These are phyloP conservation scores for Lepas anatifera DNA, from an alignment of 2,888 invertebrate genomes.

Conservation along the genomic window DNA sequence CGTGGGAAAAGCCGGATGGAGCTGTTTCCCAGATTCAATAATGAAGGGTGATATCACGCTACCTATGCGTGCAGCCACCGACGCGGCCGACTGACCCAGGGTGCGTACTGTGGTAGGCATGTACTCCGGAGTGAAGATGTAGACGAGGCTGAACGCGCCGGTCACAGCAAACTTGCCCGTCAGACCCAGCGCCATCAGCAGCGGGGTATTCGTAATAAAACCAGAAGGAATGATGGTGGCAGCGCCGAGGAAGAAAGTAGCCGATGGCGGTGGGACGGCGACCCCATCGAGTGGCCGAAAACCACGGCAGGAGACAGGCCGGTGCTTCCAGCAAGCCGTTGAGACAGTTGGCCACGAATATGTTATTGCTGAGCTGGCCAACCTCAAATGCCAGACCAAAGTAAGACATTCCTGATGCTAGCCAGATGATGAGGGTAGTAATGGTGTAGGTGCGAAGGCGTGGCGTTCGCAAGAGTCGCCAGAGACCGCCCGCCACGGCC, in stretches of 20 bases:
- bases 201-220: conserved; percentile 59
- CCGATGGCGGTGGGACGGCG: conserved; percentile 44
- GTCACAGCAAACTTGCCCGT: not conserved
- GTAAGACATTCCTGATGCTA: conserved; percentile 71
- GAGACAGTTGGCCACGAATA: conserved; percentile 71
- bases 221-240: conserved; percentile 43
- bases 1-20: conserved; percentile 17
- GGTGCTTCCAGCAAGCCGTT: conserved; percentile 44
- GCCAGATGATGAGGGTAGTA: conserved; percentile 64
- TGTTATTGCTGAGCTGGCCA: conserved; percentile 62
- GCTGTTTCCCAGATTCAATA: conserved; percentile 42
- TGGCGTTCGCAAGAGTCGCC: conserved; percentile 55
- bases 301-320: conserved; percentile 15
- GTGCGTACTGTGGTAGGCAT: conserved; percentile 83
- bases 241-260: conserved; percentile 17
- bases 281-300: conserved; percentile 34
- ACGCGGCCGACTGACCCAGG: conserved; percentile 70
- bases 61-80: conserved; percentile 72
- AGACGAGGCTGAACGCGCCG: conserved; percentile 63
- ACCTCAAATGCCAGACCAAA: conserved; percentile 80
- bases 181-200: conserved; percentile 55
- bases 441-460: conserved; percentile 56
- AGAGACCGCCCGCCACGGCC: conserved; percentile 42
- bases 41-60: conserved; percentile 75
- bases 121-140: conserved; percentile 73